These are phyloP conservation scores for Athene noctua DNA, from an alignment of 2,113 vertebrate genomes.

Conservation along the genomic window DNA sequence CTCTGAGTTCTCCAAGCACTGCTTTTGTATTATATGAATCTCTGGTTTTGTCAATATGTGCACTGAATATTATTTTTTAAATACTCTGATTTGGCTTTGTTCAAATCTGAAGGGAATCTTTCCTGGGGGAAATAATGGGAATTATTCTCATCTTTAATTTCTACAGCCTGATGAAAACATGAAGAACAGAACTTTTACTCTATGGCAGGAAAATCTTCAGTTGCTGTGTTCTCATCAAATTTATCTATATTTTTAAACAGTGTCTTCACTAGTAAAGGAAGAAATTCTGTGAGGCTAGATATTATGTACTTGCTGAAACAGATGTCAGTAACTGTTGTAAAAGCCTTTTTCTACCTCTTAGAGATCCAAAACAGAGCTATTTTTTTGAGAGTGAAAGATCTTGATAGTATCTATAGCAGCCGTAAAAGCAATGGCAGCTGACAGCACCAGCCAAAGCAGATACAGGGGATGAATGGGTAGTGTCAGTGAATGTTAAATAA, in stretches of 20 bases:
- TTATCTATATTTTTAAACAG: background rate
- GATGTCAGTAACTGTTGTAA: background rate
- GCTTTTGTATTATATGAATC: background rate
- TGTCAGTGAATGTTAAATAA: background rate
- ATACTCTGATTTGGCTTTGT: background rate
- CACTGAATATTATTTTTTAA: background rate
- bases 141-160: background rate
- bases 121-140: background rate
- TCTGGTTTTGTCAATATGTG: background rate
- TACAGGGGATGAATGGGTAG: background rate
- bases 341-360: background rate
- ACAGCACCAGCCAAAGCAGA: background rate
- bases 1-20: background rate
- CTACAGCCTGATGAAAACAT: background rate
- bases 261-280: background rate
- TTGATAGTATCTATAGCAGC: background rate
- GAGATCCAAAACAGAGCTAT: background rate
- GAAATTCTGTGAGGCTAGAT: background rate
- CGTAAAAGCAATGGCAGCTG: background rate
- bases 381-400: background rate
- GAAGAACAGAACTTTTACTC: background rate
- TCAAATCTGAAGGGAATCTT: background rate
- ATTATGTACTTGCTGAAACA: background rate
- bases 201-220: background rate
- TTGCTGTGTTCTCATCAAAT: background rate